Percentiles rank a stretch among this genome's conserved stretches.
Conservation (phyloP, 2,888 invertebrate genomes). For the Caenorhabditis sulstoni region DNA sequence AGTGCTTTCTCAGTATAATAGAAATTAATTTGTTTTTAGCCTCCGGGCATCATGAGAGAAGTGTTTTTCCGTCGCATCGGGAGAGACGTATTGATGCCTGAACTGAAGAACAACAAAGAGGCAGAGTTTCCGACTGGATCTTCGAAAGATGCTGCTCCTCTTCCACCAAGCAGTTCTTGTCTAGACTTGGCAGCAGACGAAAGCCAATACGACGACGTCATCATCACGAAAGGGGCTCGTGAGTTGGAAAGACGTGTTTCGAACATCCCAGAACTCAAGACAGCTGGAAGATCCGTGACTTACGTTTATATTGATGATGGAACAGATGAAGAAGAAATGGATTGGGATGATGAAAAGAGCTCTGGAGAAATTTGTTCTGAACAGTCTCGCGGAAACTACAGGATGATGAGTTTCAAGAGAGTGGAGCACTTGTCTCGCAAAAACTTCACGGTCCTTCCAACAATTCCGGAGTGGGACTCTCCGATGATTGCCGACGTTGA, state of each 20-base stretch:
- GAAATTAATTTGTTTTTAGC: slow-evolving; percentile 22
- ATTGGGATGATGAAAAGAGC: neutral
- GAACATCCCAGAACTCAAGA: too few relatives aligned
- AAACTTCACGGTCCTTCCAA: neutral
- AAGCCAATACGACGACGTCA: slow-evolving; percentile 2
- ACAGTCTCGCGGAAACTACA: too few relatives aligned
- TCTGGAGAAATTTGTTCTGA: too few relatives aligned
- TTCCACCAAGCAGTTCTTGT: slow-evolving; percentile 14
- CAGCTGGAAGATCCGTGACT: too few relatives aligned
- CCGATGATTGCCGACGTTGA: slow-evolving; percentile 44
- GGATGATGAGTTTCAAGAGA: too few relatives aligned
- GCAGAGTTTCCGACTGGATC: neutral
- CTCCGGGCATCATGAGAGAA: slow-evolving; percentile 9
- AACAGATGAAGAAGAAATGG: too few relatives aligned
- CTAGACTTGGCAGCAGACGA: neutral
- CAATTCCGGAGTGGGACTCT: slow-evolving; percentile 35
- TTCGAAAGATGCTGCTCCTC: neutral
- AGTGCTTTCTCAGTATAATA: too few relatives aligned
- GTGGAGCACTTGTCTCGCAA: neutral
- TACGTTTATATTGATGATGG: too few relatives aligned
- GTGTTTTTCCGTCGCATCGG: too few relatives aligned
- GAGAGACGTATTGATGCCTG: too few relatives aligned
- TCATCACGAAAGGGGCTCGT: neutral
- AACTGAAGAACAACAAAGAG: too few relatives aligned
- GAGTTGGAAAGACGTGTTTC: neutral